Evolutionary conservation across 2,113 vertebrate species (phyloP).

Genomic region (Malurus cyaneus): DNA sequence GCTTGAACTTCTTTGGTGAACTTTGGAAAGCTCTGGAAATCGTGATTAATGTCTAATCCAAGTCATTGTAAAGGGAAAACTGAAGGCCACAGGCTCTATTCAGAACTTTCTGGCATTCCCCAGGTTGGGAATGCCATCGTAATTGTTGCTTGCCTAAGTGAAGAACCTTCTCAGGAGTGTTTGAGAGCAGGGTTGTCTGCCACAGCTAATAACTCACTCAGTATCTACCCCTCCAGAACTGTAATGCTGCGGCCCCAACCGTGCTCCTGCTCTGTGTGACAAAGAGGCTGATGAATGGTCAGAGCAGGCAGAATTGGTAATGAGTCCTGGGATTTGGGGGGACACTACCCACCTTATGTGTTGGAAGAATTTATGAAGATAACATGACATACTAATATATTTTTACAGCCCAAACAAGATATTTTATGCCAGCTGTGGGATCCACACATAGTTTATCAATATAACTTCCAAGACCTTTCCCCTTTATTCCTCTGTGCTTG

Average conservation of each 20-base stretch:
- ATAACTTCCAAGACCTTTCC: slow-evolving; percentile 75
- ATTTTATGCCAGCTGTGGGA: slow-evolving; percentile 75
- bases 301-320: slow-evolving; percentile 64
- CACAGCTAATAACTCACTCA: slow-evolving; percentile 78
- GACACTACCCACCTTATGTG: slow-evolving; percentile 72
- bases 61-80: slow-evolving; percentile 18
- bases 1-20: slow-evolving; percentile 62
- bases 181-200: slow-evolving; percentile 73
- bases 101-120: slow-evolving; percentile 42
- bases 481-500: slow-evolving; percentile 51
- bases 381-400: slow-evolving; percentile 84
- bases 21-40: slow-evolving; percentile 63
- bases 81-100: slow-evolving; percentile 12
- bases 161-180: slow-evolving; percentile 68
- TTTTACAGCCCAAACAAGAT: slow-evolving; percentile 83
- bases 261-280: slow-evolving; percentile 59
- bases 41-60: slow-evolving; percentile 64
- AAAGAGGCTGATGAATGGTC: slow-evolving; percentile 72
- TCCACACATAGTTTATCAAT: slow-evolving; percentile 79
- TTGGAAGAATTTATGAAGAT: slow-evolving; percentile 84
- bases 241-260: slow-evolving; percentile 60
- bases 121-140: slow-evolving; percentile 51
- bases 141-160: slow-evolving; percentile 65
- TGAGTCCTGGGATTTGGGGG: slow-evolving; percentile 70
- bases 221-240: slow-evolving; percentile 73